phyloP scores from a whole-genome alignment of 37 sponge, comb jelly and placozoan species.

The Dysidea cf. avara region DNA sequence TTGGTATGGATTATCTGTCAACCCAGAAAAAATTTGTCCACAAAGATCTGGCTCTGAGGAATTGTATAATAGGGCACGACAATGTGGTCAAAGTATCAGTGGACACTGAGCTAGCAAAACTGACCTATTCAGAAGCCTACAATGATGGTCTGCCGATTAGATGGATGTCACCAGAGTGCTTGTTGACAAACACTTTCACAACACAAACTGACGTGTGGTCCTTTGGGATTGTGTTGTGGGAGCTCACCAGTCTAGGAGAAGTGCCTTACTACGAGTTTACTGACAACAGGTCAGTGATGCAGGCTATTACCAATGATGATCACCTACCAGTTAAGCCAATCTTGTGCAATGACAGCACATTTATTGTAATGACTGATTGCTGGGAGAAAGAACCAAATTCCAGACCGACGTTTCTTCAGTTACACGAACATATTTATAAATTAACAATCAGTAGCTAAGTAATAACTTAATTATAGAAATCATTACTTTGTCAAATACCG shows the following conservation, averaged over 20 bases:
- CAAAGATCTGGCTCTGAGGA: constrained; percentile 61
- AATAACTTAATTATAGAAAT: no score
- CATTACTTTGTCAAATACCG: no score
- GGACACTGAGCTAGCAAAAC: constrained; percentile 47
- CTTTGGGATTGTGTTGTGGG: constrained; percentile 69
- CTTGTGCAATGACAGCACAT: constrained; percentile 31
- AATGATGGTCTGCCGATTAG: constrained; percentile 35
- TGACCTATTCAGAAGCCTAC: constrained; percentile 65
- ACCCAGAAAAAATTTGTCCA: constrained; percentile 38
- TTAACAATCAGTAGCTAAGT: constrained; percentile 1
- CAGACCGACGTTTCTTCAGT: constrained; percentile 34
- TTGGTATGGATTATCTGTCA: constrained; percentile 71
- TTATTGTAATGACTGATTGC: constrained; percentile 29
- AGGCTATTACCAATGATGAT: not conserved
- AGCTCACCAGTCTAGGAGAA: constrained; percentile 61
- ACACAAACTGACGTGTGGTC: constrained; percentile 67
- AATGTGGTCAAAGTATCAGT: constrained; percentile 57
- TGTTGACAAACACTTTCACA: constrained; percentile 37
- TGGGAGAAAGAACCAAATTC: constrained; percentile 32
- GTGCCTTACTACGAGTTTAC: constrained; percentile 50
- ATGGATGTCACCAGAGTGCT: constrained; percentile 73
- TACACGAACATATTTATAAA: constrained; percentile 48
- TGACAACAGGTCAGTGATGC: constrained; percentile 33
- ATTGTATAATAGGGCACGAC: constrained; percentile 57
- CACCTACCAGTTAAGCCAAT: constrained; percentile 28